phyloP scores from a whole-genome alignment of 2,888 invertebrate species.

The Ormyrus nitidulus region DNA sequence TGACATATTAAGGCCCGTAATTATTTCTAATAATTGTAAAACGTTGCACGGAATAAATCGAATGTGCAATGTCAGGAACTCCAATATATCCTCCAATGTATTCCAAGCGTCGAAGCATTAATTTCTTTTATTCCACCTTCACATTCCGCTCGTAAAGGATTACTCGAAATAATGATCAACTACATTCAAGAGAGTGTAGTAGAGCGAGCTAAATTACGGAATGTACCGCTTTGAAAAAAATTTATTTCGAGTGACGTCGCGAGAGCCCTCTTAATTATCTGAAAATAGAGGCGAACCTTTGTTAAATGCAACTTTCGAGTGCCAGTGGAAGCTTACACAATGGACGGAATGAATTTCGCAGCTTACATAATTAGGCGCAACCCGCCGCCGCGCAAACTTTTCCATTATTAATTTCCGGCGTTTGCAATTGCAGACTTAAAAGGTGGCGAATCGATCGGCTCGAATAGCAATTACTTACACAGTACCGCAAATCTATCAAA shows the following conservation, averaged over 20 bases:
- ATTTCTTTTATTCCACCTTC: background rate
- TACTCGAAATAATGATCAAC: slow-evolving; percentile 1
- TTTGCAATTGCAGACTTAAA: slow-evolving; percentile 4
- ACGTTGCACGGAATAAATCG: too few relatives aligned
- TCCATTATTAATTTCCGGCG: slow-evolving; percentile 2
- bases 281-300: slow-evolving; percentile 21
- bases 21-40: too few relatives aligned
- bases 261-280: slow-evolving; percentile 20
- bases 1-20: too few relatives aligned
- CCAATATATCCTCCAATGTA: too few relatives aligned
- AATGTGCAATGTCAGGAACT: too few relatives aligned
- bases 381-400: slow-evolving; percentile 11
- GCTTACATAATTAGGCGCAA: slow-evolving; percentile 11
- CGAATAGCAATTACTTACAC: background rate
- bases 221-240: slow-evolving; percentile 15
- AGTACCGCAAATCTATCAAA: too few relatives aligned
- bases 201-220: slow-evolving; percentile 27
- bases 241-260: background rate
- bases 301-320: background rate
- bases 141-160: background rate
- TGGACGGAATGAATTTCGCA: background rate
- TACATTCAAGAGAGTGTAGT: background rate
- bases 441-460: background rate
- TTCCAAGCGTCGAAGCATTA: background rate
- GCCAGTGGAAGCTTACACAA: background rate